These are phyloP conservation scores for Epsilonema sp. DNA, from an alignment of 2,888 invertebrate species.

Conservation along the genomic window DNA sequence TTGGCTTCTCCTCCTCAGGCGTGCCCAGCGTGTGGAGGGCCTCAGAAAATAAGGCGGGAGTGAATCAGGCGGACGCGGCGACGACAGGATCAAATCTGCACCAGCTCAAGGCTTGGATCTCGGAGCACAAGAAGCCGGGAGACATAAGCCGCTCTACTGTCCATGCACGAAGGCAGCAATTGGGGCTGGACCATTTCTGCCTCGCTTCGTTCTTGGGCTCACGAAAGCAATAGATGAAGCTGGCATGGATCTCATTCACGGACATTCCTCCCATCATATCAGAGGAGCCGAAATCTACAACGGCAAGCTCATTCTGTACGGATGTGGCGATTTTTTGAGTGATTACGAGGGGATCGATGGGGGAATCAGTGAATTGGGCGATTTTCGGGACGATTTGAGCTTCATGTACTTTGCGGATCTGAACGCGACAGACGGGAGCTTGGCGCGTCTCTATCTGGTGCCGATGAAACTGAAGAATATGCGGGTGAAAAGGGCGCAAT, in stretches of 20 bases:
- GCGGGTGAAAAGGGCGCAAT: not conserved
- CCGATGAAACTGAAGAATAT: slow-evolving; percentile 6
- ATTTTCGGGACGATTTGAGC: slow-evolving; percentile 5
- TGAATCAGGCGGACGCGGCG: slow-evolving; percentile 3
- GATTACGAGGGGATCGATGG: slow-evolving; percentile 15
- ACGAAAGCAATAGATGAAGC: no score
- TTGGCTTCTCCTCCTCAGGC: slow-evolving; percentile 12
- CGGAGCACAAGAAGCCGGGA: slow-evolving; percentile 3
- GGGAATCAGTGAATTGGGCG: not conserved
- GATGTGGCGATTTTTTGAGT: slow-evolving; percentile 14
- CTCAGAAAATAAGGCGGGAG: slow-evolving; percentile 7
- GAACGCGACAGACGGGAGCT: not conserved
- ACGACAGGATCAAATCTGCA: not conserved
- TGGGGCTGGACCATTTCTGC: slow-evolving; percentile 14
- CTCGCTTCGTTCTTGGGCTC: slow-evolving; percentile 5
- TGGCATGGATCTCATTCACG: slow-evolving; percentile 12
- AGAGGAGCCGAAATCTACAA: slow-evolving; percentile 14
- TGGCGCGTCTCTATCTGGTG: not conserved
- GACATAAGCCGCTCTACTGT: slow-evolving; percentile 12
- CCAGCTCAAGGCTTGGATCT: slow-evolving; percentile 4
- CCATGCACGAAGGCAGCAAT: slow-evolving; percentile 15
- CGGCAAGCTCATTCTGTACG: slow-evolving; percentile 14
- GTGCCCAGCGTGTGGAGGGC: slow-evolving; percentile 11
- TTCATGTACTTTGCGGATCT: slow-evolving; percentile 9
- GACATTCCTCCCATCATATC: slow-evolving; percentile 15